Base-by-base conservation (phyloP, 2,113 vertebrate genomes). In the Sialia sialis region DNA sequence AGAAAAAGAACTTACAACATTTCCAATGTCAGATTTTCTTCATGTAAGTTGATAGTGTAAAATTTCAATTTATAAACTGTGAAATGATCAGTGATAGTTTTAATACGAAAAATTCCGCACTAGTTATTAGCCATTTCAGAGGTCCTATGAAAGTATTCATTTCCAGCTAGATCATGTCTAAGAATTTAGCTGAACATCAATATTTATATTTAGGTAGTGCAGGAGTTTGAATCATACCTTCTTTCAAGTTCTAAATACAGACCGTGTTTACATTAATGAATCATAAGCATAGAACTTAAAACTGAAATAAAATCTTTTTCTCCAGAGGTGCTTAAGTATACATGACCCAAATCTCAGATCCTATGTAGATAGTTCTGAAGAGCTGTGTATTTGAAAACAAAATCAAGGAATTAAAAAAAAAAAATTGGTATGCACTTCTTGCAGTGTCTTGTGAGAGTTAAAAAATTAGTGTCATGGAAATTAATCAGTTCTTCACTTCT, bases 171-270 rank as follows among this genome's bases (percentile, higher is more conserved):
- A 96, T 96, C 95, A 96, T 80, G 94, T 96, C 95, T 96, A 96
- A 97, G 94, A 97, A 97, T 96, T 93, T 93, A 95, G 92, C 91
- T 95, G 95, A 97, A 95, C 91, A 87, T 97, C 95, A 97, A 97
- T 97, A 97, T 97, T 97, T 96, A 97, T 95, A 72, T 96, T 97
- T 97, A 94, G 95, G 84, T 96, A 88, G 86, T 84, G 72, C 68
- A 84, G 88, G 72, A 92, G 89, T 93, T 96, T 95, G 95, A 97
- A 77, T 96, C 94, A 95, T 96, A 94, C 82, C 89, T 88, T 85
- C 92, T 96, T 96, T 96, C 78, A 95, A 79, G 84, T 95, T 95
- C 88, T 95, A 97, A 95, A 96, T 97, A 88, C 14, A 55, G 91
- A 68, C 38, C 34, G 2, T 95, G 90, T 94, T 97, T 97, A 95